phyloP scores from a whole-genome alignment of 2,797 vertebrate genomes.

The Myotis findleyi region DNA sequence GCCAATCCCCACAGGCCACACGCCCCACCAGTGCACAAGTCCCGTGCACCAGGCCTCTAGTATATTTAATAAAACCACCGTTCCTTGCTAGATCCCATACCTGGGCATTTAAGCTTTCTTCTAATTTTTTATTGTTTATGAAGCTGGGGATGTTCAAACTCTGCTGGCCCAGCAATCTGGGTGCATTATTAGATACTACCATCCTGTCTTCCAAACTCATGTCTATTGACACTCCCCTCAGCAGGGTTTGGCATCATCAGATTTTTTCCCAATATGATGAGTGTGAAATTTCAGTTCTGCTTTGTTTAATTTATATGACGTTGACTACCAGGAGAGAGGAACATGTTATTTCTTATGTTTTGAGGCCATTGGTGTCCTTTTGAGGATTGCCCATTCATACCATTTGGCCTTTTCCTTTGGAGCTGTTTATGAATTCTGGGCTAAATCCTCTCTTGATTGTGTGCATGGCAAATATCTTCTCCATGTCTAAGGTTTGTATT shows the following conservation, averaged over 20 bases:
- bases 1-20: no score
- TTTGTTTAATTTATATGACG: not conserved
- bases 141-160: not conserved
- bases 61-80: not conserved
- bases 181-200: not conserved
- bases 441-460: not conserved
- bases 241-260: not conserved
- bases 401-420: conserved; percentile 14
- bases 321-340: not conserved
- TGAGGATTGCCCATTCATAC: not conserved
- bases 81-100: not conserved
- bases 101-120: not conserved
- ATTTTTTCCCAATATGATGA: not conserved
- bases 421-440: conserved; percentile 41
- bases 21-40: no score
- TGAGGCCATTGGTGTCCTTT: not conserved
- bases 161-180: not conserved
- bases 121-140: not conserved
- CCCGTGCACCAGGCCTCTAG: no score
- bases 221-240: accelerated
- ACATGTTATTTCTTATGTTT: not conserved
- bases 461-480: conserved; percentile 23
- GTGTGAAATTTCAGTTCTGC: not conserved
- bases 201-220: not conserved
- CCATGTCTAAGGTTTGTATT: not conserved